phyloP scores from a whole-genome alignment of 2,888 invertebrate genomes.

The Protophormia terraenovae region DNA sequence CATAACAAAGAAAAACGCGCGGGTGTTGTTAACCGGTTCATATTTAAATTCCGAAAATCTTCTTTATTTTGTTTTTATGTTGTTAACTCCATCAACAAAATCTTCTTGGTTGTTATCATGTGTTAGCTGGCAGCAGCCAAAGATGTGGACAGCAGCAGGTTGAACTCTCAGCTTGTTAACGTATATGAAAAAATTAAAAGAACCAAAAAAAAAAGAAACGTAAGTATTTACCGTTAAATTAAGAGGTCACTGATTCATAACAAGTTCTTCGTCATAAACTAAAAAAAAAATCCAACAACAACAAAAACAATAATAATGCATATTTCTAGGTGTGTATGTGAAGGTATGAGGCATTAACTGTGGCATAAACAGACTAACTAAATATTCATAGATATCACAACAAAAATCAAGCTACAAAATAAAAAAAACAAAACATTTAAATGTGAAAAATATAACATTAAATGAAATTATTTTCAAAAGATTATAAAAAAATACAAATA shows the following conservation, averaged over 20 bases:
- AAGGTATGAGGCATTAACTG: neutral
- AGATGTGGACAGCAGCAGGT: constrained; percentile 32
- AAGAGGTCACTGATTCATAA: constrained; percentile 63
- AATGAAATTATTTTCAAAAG: neutral
- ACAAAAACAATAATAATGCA: neutral
- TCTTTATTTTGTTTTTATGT: constrained; percentile 1
- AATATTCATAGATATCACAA: neutral
- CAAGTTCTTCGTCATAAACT: constrained; percentile 50
- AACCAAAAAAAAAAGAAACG: too few relatives aligned
- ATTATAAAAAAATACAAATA: neutral
- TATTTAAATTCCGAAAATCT: constrained; percentile 52
- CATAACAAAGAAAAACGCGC: constrained; percentile 26
- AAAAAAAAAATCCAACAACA: neutral
- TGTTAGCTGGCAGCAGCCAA: neutral
- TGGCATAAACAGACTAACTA: neutral
- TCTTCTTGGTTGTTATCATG: neutral
- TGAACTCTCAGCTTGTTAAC: constrained; percentile 43
- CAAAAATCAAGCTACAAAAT: neutral
- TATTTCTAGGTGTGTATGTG: constrained; percentile 35
- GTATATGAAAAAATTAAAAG: neutral
- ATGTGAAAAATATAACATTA: neutral
- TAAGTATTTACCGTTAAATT: constrained; percentile 55
- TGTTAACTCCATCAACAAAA: constrained; percentile 16
- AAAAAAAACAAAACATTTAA: too few relatives aligned
- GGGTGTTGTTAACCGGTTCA: constrained; percentile 62